phyloP scores from a whole-genome alignment of 2,113 vertebrate genomes.

The Thryonomys swinderianus region DNA sequence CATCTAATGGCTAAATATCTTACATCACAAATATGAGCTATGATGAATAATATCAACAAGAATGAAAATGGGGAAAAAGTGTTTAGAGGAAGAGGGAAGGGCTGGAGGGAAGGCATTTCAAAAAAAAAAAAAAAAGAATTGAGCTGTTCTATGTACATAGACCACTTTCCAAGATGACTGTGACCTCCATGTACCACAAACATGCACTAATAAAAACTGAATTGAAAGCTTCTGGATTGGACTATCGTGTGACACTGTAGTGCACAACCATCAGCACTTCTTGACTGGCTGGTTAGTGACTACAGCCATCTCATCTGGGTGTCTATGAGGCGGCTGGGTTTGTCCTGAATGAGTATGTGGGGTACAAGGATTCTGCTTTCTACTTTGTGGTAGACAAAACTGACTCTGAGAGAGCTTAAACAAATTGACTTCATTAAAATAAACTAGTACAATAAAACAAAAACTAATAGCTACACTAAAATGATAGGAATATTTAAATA shows the following conservation, averaged over 20 bases:
- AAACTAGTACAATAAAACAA: not conserved
- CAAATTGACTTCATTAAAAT: not conserved
- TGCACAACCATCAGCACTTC: too few relatives aligned
- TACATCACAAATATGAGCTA: too few relatives aligned
- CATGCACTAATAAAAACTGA: not conserved
- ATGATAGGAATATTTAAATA: not conserved
- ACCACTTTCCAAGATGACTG: not conserved
- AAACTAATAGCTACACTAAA: not conserved
- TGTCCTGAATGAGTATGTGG: not conserved
- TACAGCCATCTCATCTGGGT: not conserved
- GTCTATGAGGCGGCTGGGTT: not conserved
- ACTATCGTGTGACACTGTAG: not conserved
- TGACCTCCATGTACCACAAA: not conserved
- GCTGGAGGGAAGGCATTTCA: not conserved
- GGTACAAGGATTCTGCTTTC: not conserved
- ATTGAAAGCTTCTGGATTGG: not conserved
- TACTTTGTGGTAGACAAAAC: not conserved
- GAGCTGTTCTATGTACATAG: not conserved
- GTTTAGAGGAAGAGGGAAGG: not conserved
- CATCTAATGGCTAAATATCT: too few relatives aligned
- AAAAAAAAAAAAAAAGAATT: too few relatives aligned
- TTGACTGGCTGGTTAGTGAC: not conserved
- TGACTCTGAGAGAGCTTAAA: not conserved
- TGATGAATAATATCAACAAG: not conserved
- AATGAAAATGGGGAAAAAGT: not conserved